A percentile compares a stretch with the other conserved stretches of the same genome.
phyloP scores from a whole-genome alignment of 2,113 vertebrate genomes.

The Corythornis vintsioides region DNA sequence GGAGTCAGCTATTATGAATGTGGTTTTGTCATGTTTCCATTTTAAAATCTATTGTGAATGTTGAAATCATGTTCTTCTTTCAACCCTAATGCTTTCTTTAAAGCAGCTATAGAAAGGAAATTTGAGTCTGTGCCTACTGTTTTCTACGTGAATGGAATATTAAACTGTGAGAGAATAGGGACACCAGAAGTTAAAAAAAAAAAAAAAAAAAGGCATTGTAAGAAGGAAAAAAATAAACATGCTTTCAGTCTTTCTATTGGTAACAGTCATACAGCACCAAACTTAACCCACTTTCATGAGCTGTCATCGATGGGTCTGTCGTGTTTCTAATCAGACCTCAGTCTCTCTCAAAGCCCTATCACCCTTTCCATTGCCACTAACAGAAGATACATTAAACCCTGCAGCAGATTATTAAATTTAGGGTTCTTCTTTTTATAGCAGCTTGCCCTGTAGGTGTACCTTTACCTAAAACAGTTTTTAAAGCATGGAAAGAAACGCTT shows the following conservation, averaged over 20 bases:
- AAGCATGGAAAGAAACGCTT: background rate
- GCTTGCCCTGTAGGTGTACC: background rate
- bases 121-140: background rate
- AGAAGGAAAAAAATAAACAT: background rate
- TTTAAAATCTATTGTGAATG: background rate
- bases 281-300: background rate
- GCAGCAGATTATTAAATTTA: background rate
- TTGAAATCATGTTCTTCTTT: background rate
- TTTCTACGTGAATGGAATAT: constrained; percentile 13
- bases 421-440: background rate
- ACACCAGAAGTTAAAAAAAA: background rate
- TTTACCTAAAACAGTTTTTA: background rate
- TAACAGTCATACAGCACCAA: background rate
- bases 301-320: background rate
- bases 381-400: background rate
- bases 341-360: background rate
- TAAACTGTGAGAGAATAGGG: background rate
- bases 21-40: background rate
- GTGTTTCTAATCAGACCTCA: background rate
- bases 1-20: background rate
- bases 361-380: background rate
- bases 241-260: background rate
- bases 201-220: background rate
- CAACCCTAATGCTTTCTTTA: background rate
- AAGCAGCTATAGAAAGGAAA: background rate